phyloP scores from a whole-genome alignment of 2,888 invertebrate species.

The Pinctada fucata region DNA sequence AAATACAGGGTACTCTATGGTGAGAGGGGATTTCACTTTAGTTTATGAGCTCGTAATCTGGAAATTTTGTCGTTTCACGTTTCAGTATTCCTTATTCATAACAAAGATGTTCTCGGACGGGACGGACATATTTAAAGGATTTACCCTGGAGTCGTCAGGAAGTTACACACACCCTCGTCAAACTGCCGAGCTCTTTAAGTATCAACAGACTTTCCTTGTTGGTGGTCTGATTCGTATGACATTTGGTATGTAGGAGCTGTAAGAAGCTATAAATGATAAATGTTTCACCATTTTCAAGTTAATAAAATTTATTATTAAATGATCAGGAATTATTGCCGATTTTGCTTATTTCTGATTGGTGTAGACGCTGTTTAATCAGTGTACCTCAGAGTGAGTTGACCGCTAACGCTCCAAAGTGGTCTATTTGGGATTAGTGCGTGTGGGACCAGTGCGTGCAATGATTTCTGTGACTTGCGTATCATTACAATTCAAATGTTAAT shows the following conservation, averaged over 20 bases:
- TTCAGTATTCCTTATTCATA: slow-evolving; percentile 59
- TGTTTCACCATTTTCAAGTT: background rate
- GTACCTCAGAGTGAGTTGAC: too few species aligned
- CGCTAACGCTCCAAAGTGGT: too few species aligned
- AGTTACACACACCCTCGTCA: slow-evolving; percentile 49
- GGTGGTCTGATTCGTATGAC: slow-evolving; percentile 57
- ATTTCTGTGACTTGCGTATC: too few species aligned
- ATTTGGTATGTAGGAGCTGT: slow-evolving; percentile 47
- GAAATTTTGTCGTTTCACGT: background rate
- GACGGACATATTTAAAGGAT: slow-evolving; percentile 51
- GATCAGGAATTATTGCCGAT: too few species aligned
- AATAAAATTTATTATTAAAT: background rate
- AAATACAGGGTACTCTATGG: too few species aligned
- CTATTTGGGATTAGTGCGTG: too few species aligned
- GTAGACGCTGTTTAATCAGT: too few species aligned
- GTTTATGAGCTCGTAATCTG: too few species aligned
- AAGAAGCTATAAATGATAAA: background rate
- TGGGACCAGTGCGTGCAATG: too few species aligned
- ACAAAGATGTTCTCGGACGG: slow-evolving; percentile 45
- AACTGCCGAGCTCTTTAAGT: slow-evolving; percentile 47
- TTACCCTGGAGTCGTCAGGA: slow-evolving; percentile 57
- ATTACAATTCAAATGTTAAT: too few species aligned
- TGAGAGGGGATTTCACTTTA: too few species aligned
- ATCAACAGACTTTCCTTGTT: slow-evolving; percentile 45
- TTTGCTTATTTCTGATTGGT: too few species aligned